These are phyloP conservation scores for Danaus plexippus DNA, from an alignment of 1,140 invertebrate species.

Conservation along the genomic window DNA sequence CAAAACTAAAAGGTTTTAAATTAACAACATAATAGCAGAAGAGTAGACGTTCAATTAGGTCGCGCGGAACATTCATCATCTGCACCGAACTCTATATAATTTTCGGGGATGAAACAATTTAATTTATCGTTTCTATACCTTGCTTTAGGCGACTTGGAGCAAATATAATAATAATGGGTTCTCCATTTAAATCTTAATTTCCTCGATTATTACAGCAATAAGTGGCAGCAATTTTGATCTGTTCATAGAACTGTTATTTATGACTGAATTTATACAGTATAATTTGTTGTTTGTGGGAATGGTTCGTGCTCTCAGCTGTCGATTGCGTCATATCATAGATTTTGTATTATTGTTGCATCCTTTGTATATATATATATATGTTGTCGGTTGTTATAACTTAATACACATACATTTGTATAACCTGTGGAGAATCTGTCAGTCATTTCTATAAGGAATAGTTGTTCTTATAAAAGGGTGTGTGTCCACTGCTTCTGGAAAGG, in stretches of 20 bases:
- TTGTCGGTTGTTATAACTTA: too few species aligned
- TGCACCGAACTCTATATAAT: slow-evolving; percentile 29
- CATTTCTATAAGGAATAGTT: too few species aligned
- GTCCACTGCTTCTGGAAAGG: slow-evolving; percentile 33
- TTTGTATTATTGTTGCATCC: too few species aligned
- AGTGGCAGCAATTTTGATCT: slow-evolving; percentile 5
- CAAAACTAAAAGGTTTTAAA: slow-evolving; percentile 8
- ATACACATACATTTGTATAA: too few species aligned
- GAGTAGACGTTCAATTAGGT: slow-evolving; percentile 29
- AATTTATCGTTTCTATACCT: slow-evolving; percentile 33
- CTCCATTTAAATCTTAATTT: slow-evolving; percentile 8
- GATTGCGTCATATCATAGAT: too few species aligned
- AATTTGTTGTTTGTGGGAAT: not conserved
- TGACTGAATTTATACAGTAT: slow-evolving; percentile 1
- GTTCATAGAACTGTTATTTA: not conserved
- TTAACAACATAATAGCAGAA: slow-evolving; percentile 39
- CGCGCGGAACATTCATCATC: slow-evolving; percentile 36
- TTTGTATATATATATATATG: too few species aligned
- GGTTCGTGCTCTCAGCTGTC: slow-evolving; percentile 1
- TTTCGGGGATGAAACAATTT: slow-evolving; percentile 42
- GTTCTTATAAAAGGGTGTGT: slow-evolving; percentile 16
- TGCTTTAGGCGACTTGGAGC: slow-evolving; percentile 21
- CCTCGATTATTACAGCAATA: slow-evolving; percentile 8
- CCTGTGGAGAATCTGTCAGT: too few species aligned
- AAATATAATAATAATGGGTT: slow-evolving; percentile 15